These are phyloP conservation scores for Eupleurogrammus muticus DNA, from an alignment of 2,797 vertebrate species.

Conservation along the genomic window DNA sequence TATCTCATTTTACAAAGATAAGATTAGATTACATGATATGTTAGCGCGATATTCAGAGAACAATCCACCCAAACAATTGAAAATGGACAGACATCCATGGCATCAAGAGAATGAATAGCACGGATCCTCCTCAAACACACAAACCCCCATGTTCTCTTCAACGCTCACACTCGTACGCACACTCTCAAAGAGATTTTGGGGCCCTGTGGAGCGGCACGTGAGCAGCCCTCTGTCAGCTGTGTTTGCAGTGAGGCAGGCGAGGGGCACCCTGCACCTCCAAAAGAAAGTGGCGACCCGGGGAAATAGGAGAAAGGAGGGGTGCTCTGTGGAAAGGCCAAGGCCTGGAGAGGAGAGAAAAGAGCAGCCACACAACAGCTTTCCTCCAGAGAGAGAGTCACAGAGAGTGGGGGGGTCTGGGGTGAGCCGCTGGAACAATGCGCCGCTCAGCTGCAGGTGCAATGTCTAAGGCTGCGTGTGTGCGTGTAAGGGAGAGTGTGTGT, in stretches of 20 bases:
- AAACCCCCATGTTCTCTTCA: conserved; percentile 55
- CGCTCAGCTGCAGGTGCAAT: conserved; percentile 86
- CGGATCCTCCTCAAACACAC: conserved; percentile 68
- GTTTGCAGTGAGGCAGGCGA: conserved; percentile 92
- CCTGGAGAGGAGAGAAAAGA: conserved; percentile 77
- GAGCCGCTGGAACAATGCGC: conserved; percentile 82
- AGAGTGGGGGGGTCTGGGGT: conserved; percentile 45
- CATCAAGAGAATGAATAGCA: conserved; percentile 71
- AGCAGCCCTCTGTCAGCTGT: conserved; percentile 95
- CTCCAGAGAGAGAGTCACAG: conserved; percentile 65
- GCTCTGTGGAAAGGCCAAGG: conserved; percentile 77
- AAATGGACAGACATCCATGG: conserved; percentile 57
- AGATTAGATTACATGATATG: conserved; percentile 42
- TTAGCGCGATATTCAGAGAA: conserved; percentile 44
- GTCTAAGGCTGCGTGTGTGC: conserved; percentile 67
- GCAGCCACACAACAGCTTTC: conserved; percentile 79
- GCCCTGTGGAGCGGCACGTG: conserved; percentile 90
- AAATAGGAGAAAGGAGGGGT: conserved; percentile 65
- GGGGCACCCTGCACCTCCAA: conserved; percentile 75
- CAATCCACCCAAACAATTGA: conserved; percentile 68
- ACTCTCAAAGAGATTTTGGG: conserved; percentile 77
- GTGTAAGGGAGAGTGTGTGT: conserved; percentile 54
- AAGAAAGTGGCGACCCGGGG: conserved; percentile 70
- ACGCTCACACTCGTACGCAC: conserved; percentile 59
- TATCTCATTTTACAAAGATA: conserved; percentile 33